Base-by-base conservation (phyloP, 2,888 invertebrate species). In the Hololepta plana region DNA sequence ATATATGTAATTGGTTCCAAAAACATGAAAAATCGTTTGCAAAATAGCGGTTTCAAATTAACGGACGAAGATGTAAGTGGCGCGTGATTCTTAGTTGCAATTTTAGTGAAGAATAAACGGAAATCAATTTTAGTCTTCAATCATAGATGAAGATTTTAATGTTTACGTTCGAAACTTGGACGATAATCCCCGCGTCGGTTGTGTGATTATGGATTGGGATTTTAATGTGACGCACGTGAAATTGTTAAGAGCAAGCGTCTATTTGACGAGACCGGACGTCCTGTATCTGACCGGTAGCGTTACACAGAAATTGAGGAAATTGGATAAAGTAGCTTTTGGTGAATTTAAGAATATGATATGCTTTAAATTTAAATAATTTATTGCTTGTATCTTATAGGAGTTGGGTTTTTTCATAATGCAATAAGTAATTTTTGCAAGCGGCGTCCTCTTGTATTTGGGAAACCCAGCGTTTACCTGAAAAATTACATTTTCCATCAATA, bases 171-270 rank as follows among this genome's bases (percentile, higher is more conserved):
- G 23, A 23, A 16, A 12, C 20, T n/a, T 55, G 4, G 33, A 38
- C 17, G 59, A 59, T 20, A 56, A 64, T 29, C 44, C 46, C 2
- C 55, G 58, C 12, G 51, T 67, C 0, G 64, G 65, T 9, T 67
- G 67, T 0, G 64, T 69, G n/a, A 53, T 67, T 2, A 45, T 62
- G 11, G 67, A 67, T 40, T 54, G 60, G 21, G 64, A 65, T 35
- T 46, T 57, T 22, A 55, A 53, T 37, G 42, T 60, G 4, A 65
- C 60, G 36, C 50, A 63, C 34, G 45, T 58, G 0, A 64, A 62
- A 42, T 26, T 68, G 20, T 57, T 60, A 36, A 58, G 52, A 41
- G 60, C 63, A 0, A 38, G 53, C 4, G 47, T 56, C 1, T 64
- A 62, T 35, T 42, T 68, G 12, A 42, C 41, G 27, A 49, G 60